These are phyloP conservation scores for Poeciliopsis infans DNA, from an alignment of 2,797 vertebrate species.

Conservation along the genomic window DNA sequence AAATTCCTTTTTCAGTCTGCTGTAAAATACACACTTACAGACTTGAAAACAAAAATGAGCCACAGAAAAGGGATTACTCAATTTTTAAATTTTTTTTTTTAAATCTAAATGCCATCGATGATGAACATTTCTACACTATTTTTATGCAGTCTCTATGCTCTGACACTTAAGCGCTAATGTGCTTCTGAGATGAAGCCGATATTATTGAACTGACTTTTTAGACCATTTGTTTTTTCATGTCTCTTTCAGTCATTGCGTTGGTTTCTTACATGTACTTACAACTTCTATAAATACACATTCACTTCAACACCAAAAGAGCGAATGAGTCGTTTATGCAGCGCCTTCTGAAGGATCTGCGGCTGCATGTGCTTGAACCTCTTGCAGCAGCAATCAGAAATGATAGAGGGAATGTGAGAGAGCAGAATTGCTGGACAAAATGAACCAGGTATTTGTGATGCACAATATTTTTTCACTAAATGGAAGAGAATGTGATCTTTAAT, in stretches of 20 bases:
- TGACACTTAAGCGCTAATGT: slow-evolving; percentile 22
- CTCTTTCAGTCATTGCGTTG: slow-evolving; percentile 20
- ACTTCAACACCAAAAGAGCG: slow-evolving; percentile 17
- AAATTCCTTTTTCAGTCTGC: background rate
- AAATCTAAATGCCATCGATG: background rate
- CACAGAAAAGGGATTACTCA: background rate
- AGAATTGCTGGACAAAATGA: slow-evolving; percentile 44
- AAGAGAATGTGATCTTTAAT: slow-evolving; percentile 39
- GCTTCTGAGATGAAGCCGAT: slow-evolving; percentile 30
- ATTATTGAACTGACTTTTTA: slow-evolving; percentile 14
- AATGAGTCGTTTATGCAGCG: slow-evolving; percentile 34
- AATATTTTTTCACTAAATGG: slow-evolving; percentile 50
- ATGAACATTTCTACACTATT: background rate
- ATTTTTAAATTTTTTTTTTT: no score
- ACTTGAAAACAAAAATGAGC: background rate
- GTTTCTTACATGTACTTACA: slow-evolving; percentile 9
- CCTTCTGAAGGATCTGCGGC: slow-evolving; percentile 56
- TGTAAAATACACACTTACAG: background rate
- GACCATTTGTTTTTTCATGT: background rate
- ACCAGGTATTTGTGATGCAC: slow-evolving; percentile 50
- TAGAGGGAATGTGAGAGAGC: slow-evolving; percentile 38
- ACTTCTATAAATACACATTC: slow-evolving; percentile 1
- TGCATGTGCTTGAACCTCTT: slow-evolving; percentile 53
- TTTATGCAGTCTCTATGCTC: slow-evolving; percentile 12
- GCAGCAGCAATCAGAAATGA: slow-evolving; percentile 46